A percentile compares a stretch with the other conserved stretches of the same genome.
Conservation (phyloP, 2,113 vertebrate species). For the Bostrychus sinensis region DNA sequence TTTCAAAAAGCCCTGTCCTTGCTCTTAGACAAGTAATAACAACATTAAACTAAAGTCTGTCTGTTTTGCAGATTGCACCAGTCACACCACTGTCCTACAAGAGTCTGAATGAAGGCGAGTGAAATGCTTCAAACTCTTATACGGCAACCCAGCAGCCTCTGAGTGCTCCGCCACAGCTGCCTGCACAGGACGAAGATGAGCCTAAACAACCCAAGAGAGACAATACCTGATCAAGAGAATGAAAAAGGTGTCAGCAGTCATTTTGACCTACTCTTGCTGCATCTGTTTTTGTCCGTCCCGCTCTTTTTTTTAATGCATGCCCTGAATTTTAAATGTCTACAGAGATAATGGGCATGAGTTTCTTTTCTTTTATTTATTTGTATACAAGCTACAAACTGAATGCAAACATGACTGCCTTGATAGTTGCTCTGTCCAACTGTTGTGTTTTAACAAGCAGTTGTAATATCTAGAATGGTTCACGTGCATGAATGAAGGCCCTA, state of each 20-base stretch:
- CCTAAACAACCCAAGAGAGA: constrained; percentile 14
- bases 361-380: constrained; percentile 36
- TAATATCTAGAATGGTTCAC: constrained; percentile 54
- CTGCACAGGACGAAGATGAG: constrained; percentile 14
- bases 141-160: constrained; percentile 1
- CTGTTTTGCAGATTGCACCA: constrained; percentile 60
- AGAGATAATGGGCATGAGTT: constrained; percentile 55
- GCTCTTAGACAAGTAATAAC: neutral
- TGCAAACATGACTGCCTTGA: constrained; percentile 62
- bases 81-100: constrained; percentile 79
- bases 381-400: constrained; percentile 54
- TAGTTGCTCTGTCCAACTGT: constrained; percentile 52
- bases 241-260: constrained; percentile 34
- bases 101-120: constrained; percentile 68
- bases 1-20: constrained; percentile 13
- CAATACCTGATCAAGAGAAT: constrained; percentile 2
- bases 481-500: constrained; percentile 66
- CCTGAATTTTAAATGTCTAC: constrained; percentile 50
- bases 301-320: constrained; percentile 49
- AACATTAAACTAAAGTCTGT: constrained; percentile 5
- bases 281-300: constrained; percentile 34
- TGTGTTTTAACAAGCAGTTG: constrained; percentile 60
- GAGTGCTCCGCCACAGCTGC: constrained; percentile 28
- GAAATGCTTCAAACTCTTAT: constrained; percentile 33
- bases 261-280: constrained; percentile 18